Evolutionary conservation across 2,797 vertebrate genomes (phyloP), one percentile per base, ranked within the genome.

Genomic region (Sorex maritimensis): DNA sequence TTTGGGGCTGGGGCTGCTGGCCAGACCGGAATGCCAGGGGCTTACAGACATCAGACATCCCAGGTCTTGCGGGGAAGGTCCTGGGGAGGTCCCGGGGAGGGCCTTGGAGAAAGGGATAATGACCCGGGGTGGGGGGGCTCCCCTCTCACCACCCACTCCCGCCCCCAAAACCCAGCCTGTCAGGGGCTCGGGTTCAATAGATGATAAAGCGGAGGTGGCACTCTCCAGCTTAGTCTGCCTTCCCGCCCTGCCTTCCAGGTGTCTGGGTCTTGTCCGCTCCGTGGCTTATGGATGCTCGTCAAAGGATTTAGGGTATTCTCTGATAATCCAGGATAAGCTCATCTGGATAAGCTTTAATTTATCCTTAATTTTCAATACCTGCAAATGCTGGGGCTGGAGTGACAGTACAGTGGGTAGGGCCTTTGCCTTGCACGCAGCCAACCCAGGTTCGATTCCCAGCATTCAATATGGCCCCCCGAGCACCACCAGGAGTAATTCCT

Each of bases 281-380:
- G 11, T 78, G 11, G 44, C 30, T 41, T 78, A 75, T 73, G n/a
- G 68, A 88, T 30, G 19, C 80, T 81, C 86, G 26, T 80, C 61
- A 44, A 7, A 82, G 69, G 63, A 83, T 78, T 86, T 71, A 61
- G 34, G 68, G 28, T 34, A 38, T 24, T 15, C n/a, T 63, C 46
- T 1, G 41, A 26, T 81, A 80, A 86, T 86, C 41, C 63, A 83
- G 38, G 21, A 63, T 49, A 34, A 69, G 65, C 49, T 75, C 21
- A 30, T 58, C 80, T 92, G 38, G 41, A 93, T n/a, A 86, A 44
- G 24, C 3, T 34, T 67, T 81, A 72, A 84, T 69, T 81, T 28
- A 30, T 81, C 34, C 21, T 61, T 23, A 61, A 23, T 19, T 61
- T 61, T 61, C 21, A 61, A 65, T 0, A 11, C 30, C 81, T 75